Evolutionary conservation across 2,113 vertebrate species (phyloP).

Genomic region (Engystomops pustulosus): DNA sequence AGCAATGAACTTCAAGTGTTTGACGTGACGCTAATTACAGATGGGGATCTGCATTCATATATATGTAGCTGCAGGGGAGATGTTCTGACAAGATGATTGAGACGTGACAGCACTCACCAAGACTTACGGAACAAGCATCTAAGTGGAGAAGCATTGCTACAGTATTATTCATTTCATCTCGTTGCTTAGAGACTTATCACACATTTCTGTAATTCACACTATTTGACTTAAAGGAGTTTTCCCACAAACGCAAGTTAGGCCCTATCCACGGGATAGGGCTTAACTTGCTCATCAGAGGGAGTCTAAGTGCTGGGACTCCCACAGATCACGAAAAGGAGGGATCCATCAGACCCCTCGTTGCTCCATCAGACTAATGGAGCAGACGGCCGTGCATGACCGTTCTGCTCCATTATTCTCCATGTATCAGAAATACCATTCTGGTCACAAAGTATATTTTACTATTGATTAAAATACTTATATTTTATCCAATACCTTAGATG

Average conservation of each 20-base stretch:
- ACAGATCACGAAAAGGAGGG: too few relatives aligned
- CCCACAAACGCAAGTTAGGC: too few relatives aligned
- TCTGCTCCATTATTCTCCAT: too few relatives aligned
- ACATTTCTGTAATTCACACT: neutral
- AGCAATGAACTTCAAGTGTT: slow-evolving; percentile 23
- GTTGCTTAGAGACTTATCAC: neutral
- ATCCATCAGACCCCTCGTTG: too few relatives aligned
- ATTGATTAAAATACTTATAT: neutral
- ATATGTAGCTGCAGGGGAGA: slow-evolving; percentile 28
- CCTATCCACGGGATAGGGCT: too few relatives aligned
- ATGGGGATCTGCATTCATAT: slow-evolving; percentile 26
- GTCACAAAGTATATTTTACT: neutral
- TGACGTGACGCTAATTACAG: slow-evolving; percentile 48
- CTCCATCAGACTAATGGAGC: too few relatives aligned
- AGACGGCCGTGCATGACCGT: too few relatives aligned
- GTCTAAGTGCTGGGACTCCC: too few relatives aligned
- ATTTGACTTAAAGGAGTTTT: neutral
- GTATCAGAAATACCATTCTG: neutral
- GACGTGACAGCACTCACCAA: slow-evolving; percentile 27
- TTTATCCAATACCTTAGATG: neutral
- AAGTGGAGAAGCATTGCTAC: neutral
- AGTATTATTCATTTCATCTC: neutral
- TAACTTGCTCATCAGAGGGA: too few relatives aligned
- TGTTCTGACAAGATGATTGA: slow-evolving; percentile 31
- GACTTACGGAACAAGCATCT: slow-evolving; percentile 48